These are phyloP conservation scores for Rhizomys pruinosus DNA, from an alignment of 2,113 vertebrate genomes.

Conservation along the genomic window DNA sequence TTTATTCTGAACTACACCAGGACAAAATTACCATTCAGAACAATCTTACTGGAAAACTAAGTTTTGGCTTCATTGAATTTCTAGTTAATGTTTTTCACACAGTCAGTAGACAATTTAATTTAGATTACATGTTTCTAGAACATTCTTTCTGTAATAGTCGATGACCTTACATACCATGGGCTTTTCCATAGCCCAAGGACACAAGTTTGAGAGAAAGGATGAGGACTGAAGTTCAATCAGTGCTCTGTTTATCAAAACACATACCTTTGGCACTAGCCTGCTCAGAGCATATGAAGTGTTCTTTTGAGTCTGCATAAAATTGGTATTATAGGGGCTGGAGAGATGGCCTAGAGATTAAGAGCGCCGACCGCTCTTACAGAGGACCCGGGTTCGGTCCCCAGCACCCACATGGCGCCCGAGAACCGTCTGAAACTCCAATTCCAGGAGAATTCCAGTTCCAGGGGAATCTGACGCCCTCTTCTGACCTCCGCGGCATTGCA, in stretches of 20 bases:
- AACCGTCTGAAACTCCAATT: no score
- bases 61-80: neutral
- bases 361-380: no score
- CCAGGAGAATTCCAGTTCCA: no score
- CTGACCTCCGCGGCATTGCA: no score
- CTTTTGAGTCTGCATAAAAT: conserved; percentile 27
- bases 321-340: no score
- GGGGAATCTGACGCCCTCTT: no score
- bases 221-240: neutral
- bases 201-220: neutral
- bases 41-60: conserved; percentile 44
- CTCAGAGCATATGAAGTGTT: neutral
- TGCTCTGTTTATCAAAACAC: neutral
- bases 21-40: conserved; percentile 44
- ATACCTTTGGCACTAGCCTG: neutral
- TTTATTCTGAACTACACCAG: neutral
- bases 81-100: conserved; percentile 19
- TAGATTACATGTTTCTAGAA: neutral
- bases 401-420: no score
- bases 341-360: no score
- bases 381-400: no score
- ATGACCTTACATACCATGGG: neutral
- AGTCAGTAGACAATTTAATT: conserved; percentile 45
- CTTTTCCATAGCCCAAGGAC: neutral
- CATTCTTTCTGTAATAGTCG: neutral